Evolutionary conservation across 2,113 vertebrate genomes (phyloP).

Genomic region (Toxotes chatareus): DNA sequence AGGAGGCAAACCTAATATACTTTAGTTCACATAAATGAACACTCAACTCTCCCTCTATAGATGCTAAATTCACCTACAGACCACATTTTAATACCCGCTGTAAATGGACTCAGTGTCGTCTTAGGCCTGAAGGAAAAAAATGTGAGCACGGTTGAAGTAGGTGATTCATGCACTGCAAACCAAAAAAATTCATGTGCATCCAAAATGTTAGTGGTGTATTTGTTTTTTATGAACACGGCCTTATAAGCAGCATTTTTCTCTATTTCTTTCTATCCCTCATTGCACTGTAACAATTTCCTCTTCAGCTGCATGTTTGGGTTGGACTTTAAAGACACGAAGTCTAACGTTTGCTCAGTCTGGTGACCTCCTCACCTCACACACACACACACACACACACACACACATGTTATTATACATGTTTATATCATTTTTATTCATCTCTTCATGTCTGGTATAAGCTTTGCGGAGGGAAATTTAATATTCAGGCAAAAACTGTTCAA

Average conservation of each 20-base stretch:
- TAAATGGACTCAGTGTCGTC: conserved; percentile 47
- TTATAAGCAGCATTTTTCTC: conserved; percentile 4
- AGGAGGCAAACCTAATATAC: not conserved
- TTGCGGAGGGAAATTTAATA: not conserved
- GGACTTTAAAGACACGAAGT: conserved; percentile 41
- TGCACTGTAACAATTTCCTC: conserved; percentile 46
- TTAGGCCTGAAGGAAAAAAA: conserved; percentile 22
- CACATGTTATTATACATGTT: not conserved
- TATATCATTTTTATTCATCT: not conserved
- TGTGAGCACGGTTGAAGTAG: conserved; percentile 21
- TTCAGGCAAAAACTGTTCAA: not conserved
- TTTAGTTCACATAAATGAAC: conserved; percentile 8
- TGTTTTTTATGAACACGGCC: conserved; percentile 6
- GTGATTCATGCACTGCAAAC: conserved; percentile 22
- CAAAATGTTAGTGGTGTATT: not conserved
- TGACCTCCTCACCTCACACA: conserved; percentile 37
- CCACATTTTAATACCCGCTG: conserved; percentile 36
- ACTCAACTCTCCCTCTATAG: conserved; percentile 4
- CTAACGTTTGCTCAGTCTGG: conserved; percentile 47
- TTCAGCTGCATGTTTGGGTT: conserved; percentile 37
- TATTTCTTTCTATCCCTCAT: conserved; percentile 28
- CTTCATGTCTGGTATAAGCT: not conserved
- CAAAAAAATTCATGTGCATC: not conserved
- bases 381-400: conserved; percentile 19
- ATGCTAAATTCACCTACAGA: conserved; percentile 27